Evolutionary conservation across 1,140 invertebrate species (phyloP).

Genomic region (Oryctes rhinoceros): DNA sequence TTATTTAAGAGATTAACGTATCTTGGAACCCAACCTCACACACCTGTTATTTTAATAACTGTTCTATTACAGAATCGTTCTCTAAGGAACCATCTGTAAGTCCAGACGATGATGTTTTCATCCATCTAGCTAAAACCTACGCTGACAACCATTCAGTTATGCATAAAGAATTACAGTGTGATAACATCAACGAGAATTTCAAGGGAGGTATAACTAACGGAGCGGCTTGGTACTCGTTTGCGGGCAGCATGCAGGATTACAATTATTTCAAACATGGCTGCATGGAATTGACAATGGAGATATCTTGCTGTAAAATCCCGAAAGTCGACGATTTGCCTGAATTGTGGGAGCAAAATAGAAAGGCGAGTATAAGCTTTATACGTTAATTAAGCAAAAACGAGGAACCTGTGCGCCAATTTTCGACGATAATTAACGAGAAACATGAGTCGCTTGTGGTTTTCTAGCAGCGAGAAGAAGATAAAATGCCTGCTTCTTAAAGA

Average conservation of each 20-base stretch:
- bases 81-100: slow-evolving; percentile 60
- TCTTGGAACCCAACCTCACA: not conserved
- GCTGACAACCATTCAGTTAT: slow-evolving; percentile 66
- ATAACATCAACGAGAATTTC: slow-evolving; percentile 58
- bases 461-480: slow-evolving; percentile 5
- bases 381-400: no score
- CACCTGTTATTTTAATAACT: no score
- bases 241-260: slow-evolving; percentile 72
- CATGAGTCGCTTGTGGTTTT: not conserved
- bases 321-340: slow-evolving; percentile 60
- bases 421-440: no score
- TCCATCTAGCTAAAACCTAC: slow-evolving; percentile 70
- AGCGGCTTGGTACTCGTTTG: slow-evolving; percentile 55
- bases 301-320: slow-evolving; percentile 73
- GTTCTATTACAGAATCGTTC: not conserved
- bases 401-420: slow-evolving; percentile 22
- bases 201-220: slow-evolving; percentile 69
- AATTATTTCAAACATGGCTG: slow-evolving; percentile 72
- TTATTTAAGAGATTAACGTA: not conserved
- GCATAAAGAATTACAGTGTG: slow-evolving; percentile 62
- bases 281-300: slow-evolving; percentile 74
- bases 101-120: slow-evolving; percentile 75
- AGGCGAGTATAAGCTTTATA: slow-evolving; percentile 47
- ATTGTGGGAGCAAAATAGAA: slow-evolving; percentile 71
- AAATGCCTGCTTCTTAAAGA: not conserved